Conservation (phyloP, 2,113 vertebrate species). For the Aptenodytes patagonicus region DNA sequence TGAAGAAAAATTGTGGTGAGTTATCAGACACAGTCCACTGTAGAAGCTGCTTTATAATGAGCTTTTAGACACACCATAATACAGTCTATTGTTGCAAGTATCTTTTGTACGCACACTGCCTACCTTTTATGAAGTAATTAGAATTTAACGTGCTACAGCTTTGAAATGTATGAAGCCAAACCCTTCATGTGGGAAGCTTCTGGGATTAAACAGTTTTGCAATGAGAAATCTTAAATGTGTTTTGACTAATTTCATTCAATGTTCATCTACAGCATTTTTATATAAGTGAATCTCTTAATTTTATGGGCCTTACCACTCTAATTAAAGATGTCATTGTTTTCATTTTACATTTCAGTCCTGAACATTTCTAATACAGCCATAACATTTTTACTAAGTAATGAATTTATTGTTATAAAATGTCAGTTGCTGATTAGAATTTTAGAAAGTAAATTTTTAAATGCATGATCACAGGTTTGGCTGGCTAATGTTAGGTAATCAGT, state of each 20-base stretch:
- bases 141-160: not conserved
- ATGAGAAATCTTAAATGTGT: constrained; percentile 23
- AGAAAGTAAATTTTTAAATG: not conserved
- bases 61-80: not conserved
- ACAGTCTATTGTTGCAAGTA: constrained; percentile 15
- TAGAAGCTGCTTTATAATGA: constrained; percentile 16
- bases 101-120: not conserved
- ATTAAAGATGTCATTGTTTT: constrained; percentile 24
- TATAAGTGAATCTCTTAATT: constrained; percentile 6
- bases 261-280: not conserved
- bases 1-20: constrained; percentile 15
- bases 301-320: not conserved
- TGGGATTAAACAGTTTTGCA: constrained; percentile 14
- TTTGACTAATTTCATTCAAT: constrained; percentile 44
- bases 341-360: not conserved
- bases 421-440: not conserved
- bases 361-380: not conserved
- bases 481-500: not conserved
- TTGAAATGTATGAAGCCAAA: constrained; percentile 16
- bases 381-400: not conserved
- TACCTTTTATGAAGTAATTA: constrained; percentile 43
- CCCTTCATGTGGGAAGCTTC: constrained; percentile 26
- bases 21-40: not conserved
- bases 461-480: not conserved
- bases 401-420: not conserved